These are phyloP conservation scores for Drosophila littoralis DNA, from an alignment of 1,140 invertebrate species.

Conservation along the genomic window DNA sequence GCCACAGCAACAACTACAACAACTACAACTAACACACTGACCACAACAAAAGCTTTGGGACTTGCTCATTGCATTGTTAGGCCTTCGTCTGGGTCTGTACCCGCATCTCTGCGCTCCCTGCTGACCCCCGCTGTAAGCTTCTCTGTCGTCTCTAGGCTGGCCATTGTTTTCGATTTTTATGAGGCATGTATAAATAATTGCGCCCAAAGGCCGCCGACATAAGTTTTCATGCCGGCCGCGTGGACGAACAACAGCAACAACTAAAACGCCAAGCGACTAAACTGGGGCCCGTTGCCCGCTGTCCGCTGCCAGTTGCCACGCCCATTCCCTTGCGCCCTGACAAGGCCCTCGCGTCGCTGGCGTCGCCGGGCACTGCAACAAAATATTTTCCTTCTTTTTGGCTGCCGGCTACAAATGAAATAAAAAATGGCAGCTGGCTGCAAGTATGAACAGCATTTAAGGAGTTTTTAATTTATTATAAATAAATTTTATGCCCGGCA, in stretches of 20 bases:
- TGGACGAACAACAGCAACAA: slow-evolving; percentile 64
- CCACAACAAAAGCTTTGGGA: slow-evolving; percentile 42
- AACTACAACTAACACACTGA: slow-evolving; percentile 37
- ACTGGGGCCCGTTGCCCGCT: slow-evolving; percentile 45
- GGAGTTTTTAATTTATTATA: slow-evolving; percentile 84
- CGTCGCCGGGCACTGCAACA: slow-evolving; percentile 33
- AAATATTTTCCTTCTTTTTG: slow-evolving; percentile 52
- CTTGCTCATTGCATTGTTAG: slow-evolving; percentile 62
- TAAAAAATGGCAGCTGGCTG: slow-evolving; percentile 50
- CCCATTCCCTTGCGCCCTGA: slow-evolving; percentile 37
- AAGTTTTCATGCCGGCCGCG: slow-evolving; percentile 79
- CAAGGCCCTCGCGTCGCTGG: not conserved
- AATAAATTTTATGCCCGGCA: slow-evolving; percentile 68
- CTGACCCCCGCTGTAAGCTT: not conserved
- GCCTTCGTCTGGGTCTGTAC: slow-evolving; percentile 12
- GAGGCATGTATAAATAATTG: slow-evolving; percentile 83
- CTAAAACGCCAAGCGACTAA: slow-evolving; percentile 48
- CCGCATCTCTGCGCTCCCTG: not conserved
- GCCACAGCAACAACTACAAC: slow-evolving; percentile 10
- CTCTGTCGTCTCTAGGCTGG: slow-evolving; percentile 24
- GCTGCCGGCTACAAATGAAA: slow-evolving; percentile 63
- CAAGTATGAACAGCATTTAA: slow-evolving; percentile 75
- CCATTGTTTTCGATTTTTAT: slow-evolving; percentile 83
- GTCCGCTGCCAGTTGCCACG: slow-evolving; percentile 37
- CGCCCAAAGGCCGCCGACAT: slow-evolving; percentile 82